Evolutionary conservation across 2,888 invertebrate genomes (phyloP).

Genomic region (Morpho deidamia): DNA sequence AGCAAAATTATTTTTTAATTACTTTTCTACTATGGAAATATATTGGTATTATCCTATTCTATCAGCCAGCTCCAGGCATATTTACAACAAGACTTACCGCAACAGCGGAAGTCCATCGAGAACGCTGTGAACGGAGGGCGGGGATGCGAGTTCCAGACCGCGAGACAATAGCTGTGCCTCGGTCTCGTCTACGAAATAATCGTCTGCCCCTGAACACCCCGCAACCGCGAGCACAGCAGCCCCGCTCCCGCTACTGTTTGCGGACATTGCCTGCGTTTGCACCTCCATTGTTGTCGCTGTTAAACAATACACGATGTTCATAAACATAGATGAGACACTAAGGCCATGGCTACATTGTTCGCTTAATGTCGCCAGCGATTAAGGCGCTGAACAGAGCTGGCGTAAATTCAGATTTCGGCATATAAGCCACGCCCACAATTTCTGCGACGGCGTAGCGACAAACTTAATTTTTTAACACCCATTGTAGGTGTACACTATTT

Average conservation of each 20-base stretch:
- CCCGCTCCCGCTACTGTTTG: constrained; percentile 33
- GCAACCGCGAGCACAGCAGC: constrained; percentile 75
- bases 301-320: neutral
- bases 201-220: constrained; percentile 42
- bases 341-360: no score
- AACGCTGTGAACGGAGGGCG: constrained; percentile 93
- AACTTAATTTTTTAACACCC: no score
- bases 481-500: no score
- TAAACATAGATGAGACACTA: no score
- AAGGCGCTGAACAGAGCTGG: no score
- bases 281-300: constrained; percentile 57
- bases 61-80: constrained; percentile 9
- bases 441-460: no score
- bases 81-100: constrained; percentile 45
- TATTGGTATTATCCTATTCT: no score
- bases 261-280: constrained; percentile 39
- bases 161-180: constrained; percentile 90
- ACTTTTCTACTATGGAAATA: no score
- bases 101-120: constrained; percentile 85
- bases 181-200: constrained; percentile 44
- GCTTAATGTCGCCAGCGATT: no score
- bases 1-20: no score
- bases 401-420: no score
- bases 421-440: no score
- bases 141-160: constrained; percentile 92